Evolutionary conservation across 2,113 vertebrate species (phyloP).

Genomic region (Galbula dea): DNA sequence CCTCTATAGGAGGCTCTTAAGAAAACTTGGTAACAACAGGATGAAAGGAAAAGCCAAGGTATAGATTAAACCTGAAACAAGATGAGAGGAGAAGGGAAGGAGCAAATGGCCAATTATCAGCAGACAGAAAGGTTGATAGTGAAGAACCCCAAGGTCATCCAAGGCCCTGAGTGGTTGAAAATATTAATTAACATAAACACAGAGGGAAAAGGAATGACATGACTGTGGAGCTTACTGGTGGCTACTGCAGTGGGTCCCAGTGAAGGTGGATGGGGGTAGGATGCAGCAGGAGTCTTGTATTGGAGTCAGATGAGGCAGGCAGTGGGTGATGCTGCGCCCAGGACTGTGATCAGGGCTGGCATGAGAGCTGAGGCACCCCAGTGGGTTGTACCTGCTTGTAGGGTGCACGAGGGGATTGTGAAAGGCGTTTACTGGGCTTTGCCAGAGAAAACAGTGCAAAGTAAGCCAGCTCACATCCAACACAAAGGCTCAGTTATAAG

Average conservation of each 20-base stretch:
- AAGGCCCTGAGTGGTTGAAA: not conserved
- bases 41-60: slow-evolving; percentile 44
- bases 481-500: not conserved
- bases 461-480: not conserved
- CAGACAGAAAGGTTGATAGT: slow-evolving; percentile 53
- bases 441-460: not conserved
- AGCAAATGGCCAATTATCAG: not conserved
- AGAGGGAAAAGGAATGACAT: not conserved
- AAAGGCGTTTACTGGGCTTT: not conserved
- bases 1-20: slow-evolving; percentile 48
- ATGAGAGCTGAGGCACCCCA: not conserved
- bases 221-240: accelerated
- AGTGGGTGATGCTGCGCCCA: not conserved
- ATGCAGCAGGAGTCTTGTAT: not conserved
- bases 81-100: not conserved
- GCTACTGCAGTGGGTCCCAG: accelerated
- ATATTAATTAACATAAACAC: not conserved
- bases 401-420: accelerated
- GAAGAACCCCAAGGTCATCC: not conserved
- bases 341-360: accelerated
- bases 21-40: slow-evolving; percentile 52
- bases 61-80: slow-evolving; percentile 31
- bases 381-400: not conserved
- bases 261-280: not conserved
- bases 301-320: too few relatives aligned